Percentiles rank a stretch among this genome's conserved stretches.
phyloP scores from a whole-genome alignment of 2,888 invertebrate genomes.

The Lutraria lutraria region DNA sequence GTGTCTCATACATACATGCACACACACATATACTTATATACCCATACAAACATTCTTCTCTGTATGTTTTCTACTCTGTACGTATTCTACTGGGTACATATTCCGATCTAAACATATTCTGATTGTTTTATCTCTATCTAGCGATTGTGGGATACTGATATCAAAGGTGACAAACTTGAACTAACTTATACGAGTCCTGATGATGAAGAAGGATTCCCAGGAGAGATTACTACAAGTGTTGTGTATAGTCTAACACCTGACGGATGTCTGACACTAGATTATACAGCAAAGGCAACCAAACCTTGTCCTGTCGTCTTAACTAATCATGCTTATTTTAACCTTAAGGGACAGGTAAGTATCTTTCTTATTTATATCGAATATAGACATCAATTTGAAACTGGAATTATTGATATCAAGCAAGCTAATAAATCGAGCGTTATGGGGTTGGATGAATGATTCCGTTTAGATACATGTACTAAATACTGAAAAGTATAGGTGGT shows the following conservation, averaged over 20 bases:
- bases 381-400: no score
- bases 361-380: background rate
- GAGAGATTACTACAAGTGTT: conserved; percentile 91
- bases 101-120: no score
- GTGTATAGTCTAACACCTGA: conserved; percentile 91
- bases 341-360: conserved; percentile 93
- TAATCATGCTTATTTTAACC: conserved; percentile 96
- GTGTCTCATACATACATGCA: no score
- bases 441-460: no score
- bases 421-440: no score
- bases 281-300: conserved; percentile 92
- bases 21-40: no score
- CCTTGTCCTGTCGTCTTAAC: conserved; percentile 95
- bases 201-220: conserved; percentile 96
- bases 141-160: conserved; percentile 91
- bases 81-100: no score
- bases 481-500: no score
- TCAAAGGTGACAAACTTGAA: conserved; percentile 90
- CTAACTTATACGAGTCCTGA: conserved; percentile 92
- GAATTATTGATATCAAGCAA: no score
- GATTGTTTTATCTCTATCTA: conserved; percentile 72
- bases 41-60: no score
- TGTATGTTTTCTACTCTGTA: no score
- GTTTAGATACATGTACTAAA: no score
- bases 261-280: conserved; percentile 92